Evolutionary conservation across 2,797 vertebrate species (phyloP).

Genomic region (Acanthis flammea): DNA sequence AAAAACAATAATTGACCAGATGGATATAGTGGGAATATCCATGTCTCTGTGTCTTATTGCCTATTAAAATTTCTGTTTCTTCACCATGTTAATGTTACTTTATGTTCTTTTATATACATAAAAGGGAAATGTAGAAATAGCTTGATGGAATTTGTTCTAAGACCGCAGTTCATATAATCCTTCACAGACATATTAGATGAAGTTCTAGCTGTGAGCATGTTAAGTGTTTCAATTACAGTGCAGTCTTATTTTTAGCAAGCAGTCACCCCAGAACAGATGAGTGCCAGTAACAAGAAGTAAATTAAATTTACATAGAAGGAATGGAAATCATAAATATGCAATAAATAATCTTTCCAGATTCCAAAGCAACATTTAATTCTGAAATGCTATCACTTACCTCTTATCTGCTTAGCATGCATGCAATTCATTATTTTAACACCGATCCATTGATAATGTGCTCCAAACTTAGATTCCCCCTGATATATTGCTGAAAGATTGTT

Average conservation of each 20-base stretch:
- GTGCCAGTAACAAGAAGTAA: not conserved
- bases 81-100: not conserved
- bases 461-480: not conserved
- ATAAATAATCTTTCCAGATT: conserved; percentile 1
- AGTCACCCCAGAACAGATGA: not conserved
- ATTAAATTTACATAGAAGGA: conserved; percentile 33
- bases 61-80: not conserved
- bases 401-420: not conserved
- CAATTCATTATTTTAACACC: not conserved
- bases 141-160: not conserved
- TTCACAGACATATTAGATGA: not conserved
- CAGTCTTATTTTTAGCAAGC: not conserved
- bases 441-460: not conserved
- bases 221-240: not conserved
- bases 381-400: not conserved
- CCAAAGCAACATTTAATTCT: not conserved
- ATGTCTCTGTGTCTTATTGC: not conserved
- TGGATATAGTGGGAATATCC: not conserved
- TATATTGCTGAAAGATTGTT: not conserved
- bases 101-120: not conserved
- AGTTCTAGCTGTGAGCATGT: not conserved
- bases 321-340: not conserved
- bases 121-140: not conserved
- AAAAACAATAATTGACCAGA: not conserved
- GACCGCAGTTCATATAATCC: not conserved